Base-by-base conservation (phyloP, 2,113 vertebrate species). In the Tympanuchus pallidicinctus region DNA sequence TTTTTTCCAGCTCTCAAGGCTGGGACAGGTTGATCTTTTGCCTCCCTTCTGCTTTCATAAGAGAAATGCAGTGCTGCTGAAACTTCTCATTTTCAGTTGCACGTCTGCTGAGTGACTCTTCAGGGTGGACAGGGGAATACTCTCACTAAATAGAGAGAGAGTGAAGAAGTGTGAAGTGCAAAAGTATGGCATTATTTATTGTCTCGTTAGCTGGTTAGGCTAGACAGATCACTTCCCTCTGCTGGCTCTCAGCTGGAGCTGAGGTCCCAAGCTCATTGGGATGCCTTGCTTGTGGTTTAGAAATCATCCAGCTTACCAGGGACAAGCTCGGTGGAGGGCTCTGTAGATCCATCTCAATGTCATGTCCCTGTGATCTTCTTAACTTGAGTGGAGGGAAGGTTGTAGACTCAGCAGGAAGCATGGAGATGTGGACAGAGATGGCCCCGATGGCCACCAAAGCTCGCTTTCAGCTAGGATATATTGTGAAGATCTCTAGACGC, bases 111-210 rank as follows among this genome's bases (percentile, higher is more conserved):
- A 94, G 32, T 69, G 34, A 45, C 47, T 88, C 67, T 4, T 13
- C 32, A 74, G 61, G 81, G 81, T 32, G 52, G 40, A 47, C 9
- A 34, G 27, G 19, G 57, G 47, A 76, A 54, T 22, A 25, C 6
- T 32, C 38, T 64, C 30, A 11, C 45, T 50, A 54, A 38, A 12
- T 42, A 54, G 17, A 88, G n/a, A 88, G 25, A 50, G 34, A 34
- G 60, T 20, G 47, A 73, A 90, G 32, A 43, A 50, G 2, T 0
- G 0, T 18, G 40, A 67, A 72, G 24, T 2, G 3, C n/a, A 43
- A 12, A 92, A 61, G 15, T 10, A 17, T 13, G 13, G 15, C 0
- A 13, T 0, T 0, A 21, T 64, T 43, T 38, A 63, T 28, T 25
- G 61, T 3, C 11, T 16, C 10, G 32, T 48, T 36, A 30, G 1